phyloP scores from a whole-genome alignment of 30 jellyfish, hydroid and myxozoan genomes.

The Haliclystus octoradiatus region DNA sequence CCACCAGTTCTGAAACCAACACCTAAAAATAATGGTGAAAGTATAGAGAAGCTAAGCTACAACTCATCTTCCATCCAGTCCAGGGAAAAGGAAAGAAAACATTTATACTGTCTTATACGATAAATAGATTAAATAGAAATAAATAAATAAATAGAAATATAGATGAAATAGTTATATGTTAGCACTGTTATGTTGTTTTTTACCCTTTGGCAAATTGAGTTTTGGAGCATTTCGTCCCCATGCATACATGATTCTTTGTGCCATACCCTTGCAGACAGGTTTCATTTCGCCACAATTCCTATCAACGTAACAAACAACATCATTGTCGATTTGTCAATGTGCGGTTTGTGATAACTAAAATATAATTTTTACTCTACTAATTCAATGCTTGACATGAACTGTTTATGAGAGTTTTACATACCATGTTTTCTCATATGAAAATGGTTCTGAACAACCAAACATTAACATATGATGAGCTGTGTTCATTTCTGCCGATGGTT shows the following conservation, averaged over 20 bases:
- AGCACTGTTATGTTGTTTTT: too few species aligned
- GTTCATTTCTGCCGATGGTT: conserved; percentile 86
- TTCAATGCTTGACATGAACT: neutral
- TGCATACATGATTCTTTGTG: conserved; percentile 81
- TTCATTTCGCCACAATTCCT: conserved; percentile 97
- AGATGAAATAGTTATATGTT: too few species aligned
- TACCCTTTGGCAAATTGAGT: conserved; percentile 81
- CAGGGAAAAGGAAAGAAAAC: too few species aligned
- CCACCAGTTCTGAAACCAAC: conserved; percentile 96
- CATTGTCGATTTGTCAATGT: too few species aligned
- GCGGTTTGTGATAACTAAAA: neutral
- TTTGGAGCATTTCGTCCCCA: conserved; percentile 99
- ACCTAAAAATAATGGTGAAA: conserved; percentile 50
- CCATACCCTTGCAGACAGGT: conserved; percentile 74
- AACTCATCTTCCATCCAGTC: too few species aligned
- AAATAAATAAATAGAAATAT: too few species aligned
- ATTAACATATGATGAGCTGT: conserved; percentile 95
- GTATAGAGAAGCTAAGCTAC: too few species aligned
- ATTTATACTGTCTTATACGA: too few species aligned
- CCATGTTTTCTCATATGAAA: conserved; percentile 49
- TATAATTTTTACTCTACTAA: neutral
- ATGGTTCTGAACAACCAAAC: conserved; percentile 91
- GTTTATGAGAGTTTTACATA: conserved; percentile 2
- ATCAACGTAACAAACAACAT: neutral
- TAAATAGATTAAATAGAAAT: too few species aligned